These are phyloP conservation scores for Bombus vancouverensis DNA, from an alignment of 1,140 invertebrate species.

Conservation along the genomic window DNA sequence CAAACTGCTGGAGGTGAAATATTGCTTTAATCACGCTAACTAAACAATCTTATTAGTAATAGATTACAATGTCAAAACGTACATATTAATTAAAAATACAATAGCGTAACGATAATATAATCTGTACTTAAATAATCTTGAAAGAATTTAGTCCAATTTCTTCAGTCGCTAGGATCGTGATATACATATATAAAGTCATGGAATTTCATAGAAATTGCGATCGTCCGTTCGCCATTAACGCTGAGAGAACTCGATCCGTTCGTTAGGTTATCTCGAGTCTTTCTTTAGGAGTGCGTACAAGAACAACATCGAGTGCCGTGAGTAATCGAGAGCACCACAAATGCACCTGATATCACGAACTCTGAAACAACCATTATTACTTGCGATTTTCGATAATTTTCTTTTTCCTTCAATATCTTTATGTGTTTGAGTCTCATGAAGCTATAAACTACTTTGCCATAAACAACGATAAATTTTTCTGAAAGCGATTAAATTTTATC, in stretches of 20 bases:
- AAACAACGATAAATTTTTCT: not conserved
- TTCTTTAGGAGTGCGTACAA: constrained; percentile 1
- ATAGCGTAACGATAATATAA: not conserved
- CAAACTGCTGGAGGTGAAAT: not conserved
- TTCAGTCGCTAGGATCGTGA: not conserved
- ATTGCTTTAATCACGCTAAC: not conserved
- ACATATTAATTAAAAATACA: not conserved
- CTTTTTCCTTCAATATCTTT: constrained; percentile 23
- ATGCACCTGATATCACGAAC: constrained; percentile 47
- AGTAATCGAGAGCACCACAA: constrained; percentile 45
- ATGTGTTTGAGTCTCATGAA: not conserved
- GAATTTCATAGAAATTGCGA: constrained; percentile 1
- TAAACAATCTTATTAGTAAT: not conserved
- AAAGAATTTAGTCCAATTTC: not conserved
- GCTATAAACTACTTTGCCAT: not conserved
- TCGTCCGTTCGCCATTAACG: constrained; percentile 41
- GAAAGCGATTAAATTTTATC: not conserved
- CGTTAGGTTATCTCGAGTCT: constrained; percentile 59
- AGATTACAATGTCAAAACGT: not conserved
- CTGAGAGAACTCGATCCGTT: constrained; percentile 55
- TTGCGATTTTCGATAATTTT: constrained; percentile 43
- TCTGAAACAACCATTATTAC: constrained; percentile 31
- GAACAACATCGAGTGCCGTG: constrained; percentile 40
- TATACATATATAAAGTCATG: not conserved
- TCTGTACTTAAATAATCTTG: not conserved